Conservation (phyloP, 2,888 invertebrate species). For the Synanthedon myopaeformis region DNA sequence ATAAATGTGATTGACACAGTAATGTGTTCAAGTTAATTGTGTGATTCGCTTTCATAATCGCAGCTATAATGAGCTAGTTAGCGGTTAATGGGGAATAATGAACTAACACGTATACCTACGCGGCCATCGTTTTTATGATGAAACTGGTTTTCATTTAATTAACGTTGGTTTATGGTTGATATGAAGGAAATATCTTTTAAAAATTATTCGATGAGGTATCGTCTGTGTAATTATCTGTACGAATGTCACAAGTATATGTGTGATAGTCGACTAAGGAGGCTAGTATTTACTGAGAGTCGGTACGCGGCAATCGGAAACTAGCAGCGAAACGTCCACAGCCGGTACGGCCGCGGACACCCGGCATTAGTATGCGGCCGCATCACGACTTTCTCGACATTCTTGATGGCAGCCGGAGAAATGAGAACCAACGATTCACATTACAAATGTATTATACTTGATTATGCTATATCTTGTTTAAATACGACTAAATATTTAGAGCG, state of each 20-base stretch:
- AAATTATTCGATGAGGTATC: no score
- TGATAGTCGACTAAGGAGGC: no score
- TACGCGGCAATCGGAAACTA: slow-evolving; percentile 9
- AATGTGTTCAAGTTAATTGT: slow-evolving; percentile 4
- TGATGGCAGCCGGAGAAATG: slow-evolving; percentile 59
- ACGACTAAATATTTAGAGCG: not conserved
- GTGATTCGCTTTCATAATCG: slow-evolving; percentile 9
- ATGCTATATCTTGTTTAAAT: not conserved
- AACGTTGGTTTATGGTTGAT: no score
- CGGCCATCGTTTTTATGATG: not conserved
- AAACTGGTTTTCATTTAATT: not conserved
- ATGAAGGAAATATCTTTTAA: no score
- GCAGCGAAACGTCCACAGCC: slow-evolving; percentile 33
- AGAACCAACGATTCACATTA: slow-evolving; percentile 40
- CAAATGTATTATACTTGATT: not conserved
- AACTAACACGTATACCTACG: not conserved
- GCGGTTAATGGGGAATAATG: not conserved
- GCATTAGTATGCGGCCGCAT: slow-evolving; percentile 66
- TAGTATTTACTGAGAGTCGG: no score
- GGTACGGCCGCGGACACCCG: slow-evolving; percentile 12
- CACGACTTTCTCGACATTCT: slow-evolving; percentile 70
- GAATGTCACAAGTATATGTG: no score
- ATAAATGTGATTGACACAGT: slow-evolving; percentile 5
- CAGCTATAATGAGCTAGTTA: slow-evolving; percentile 6
- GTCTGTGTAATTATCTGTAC: no score